Base-by-base conservation (phyloP, 1,140 invertebrate genomes). In the Pomacea maculata region DNA sequence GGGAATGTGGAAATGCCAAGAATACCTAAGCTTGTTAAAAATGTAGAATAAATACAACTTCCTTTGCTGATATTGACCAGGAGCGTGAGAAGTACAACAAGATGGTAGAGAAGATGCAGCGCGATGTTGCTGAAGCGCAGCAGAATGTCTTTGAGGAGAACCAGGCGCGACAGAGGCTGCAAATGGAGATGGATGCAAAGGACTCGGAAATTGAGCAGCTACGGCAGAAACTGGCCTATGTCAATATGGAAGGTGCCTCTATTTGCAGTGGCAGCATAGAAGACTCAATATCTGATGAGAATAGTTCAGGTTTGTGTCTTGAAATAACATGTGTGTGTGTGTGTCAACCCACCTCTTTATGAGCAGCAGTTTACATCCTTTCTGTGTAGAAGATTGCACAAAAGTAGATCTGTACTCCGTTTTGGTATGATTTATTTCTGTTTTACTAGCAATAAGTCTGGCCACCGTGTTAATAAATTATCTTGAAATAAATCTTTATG, bases 141-240 rank as follows among this genome's bases (percentile, higher is more conserved):
- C 94, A 93, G 64, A 90, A 92, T 72, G 88, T 94, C 0, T 92
- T 93, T 81, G 94, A 95, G 85, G 95, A 96, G 88, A 94, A 93
- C 83, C 93, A 95, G 88, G 91, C 93, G 0, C 94, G 95, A 86
- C 90, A 96, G 74, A 94, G 95, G 73, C 92, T 98, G 73, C 95
- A 97, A 90, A 98, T 99, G 97, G 97, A 99, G 92, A 92, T 97
- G 52, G 97, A 98, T 90, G 96, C 96, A 83, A 99, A 99, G 91
- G 97, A 98, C 89, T 96, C 95, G 4, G 97, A 99, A 92, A 97
- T 98, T 82, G 97, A 99, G 92, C 95, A 97, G 85, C 91, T 99
- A 21, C 95, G 96, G 89, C 94, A 95, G 89, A 91, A 92, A 79
- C 93, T 97, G 10, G 89, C 86, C 10, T 80, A 89, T 63, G 57